Evolutionary conservation across 2,113 vertebrate genomes (phyloP).

Genomic region (Tragulus kanchil): DNA sequence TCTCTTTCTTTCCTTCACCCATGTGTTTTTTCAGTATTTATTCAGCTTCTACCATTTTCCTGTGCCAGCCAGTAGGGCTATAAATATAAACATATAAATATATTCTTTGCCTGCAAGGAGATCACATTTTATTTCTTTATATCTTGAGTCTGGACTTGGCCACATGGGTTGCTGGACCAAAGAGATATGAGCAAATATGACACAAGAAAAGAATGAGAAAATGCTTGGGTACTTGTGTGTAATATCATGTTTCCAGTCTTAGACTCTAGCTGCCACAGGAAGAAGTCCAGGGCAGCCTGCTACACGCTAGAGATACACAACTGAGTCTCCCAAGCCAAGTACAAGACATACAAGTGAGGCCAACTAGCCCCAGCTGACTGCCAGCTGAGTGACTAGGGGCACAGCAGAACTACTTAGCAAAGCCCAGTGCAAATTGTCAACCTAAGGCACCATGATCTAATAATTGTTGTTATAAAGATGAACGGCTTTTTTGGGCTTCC

Average conservation of each 20-base stretch:
- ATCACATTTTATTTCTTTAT: not conserved
- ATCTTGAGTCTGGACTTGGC: not conserved
- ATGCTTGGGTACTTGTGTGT: not conserved
- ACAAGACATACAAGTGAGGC: not conserved
- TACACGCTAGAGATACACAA: not conserved
- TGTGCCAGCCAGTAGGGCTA: not conserved
- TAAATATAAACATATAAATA: not conserved
- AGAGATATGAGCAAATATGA: not conserved
- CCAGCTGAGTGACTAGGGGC: not conserved
- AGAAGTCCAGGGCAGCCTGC: not conserved
- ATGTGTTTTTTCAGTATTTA: conserved; percentile 46
- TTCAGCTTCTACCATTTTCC: conserved; percentile 16
- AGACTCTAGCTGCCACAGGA: not conserved
- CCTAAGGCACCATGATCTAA: not conserved
- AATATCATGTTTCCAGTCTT: not conserved
- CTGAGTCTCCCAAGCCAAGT: not conserved
- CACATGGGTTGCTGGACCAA: not conserved
- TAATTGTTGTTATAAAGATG: not conserved
- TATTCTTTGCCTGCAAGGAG: not conserved
- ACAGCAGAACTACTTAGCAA: not conserved
- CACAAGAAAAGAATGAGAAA: not conserved
- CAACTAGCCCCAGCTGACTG: not conserved
- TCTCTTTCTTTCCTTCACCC: not conserved
- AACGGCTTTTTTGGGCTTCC: too few species aligned
- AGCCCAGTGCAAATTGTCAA: not conserved